A percentile compares a stretch with the other conserved stretches of the same genome.
phyloP scores from a whole-genome alignment of 1,140 invertebrate species.

The Ephestia elutella region DNA sequence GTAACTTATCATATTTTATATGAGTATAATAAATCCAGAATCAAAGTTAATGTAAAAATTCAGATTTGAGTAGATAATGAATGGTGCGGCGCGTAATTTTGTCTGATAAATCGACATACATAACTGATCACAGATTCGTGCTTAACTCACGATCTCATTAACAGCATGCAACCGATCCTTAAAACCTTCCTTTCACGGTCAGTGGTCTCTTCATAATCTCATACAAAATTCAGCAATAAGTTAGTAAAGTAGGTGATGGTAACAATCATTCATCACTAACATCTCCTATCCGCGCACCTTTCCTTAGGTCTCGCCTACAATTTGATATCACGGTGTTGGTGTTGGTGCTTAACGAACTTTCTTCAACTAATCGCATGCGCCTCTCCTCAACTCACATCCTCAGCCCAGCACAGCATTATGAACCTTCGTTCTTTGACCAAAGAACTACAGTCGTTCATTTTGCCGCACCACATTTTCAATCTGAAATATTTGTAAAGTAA shows the following conservation, averaged over 20 bases:
- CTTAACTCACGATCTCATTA: constrained; percentile 43
- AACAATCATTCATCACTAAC: constrained; percentile 47
- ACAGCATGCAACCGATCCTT: constrained; percentile 58
- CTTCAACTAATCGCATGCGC: constrained; percentile 47
- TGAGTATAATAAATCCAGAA: neutral
- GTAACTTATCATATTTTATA: constrained; percentile 17
- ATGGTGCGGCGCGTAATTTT: neutral
- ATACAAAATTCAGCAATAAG: neutral
- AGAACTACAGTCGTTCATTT: neutral
- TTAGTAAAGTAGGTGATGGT: constrained; percentile 43
- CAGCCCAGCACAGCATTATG: constrained; percentile 30
- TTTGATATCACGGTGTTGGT: constrained; percentile 17
- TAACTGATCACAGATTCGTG: constrained; percentile 28
- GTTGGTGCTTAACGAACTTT: constrained; percentile 42
- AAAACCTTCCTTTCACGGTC: constrained; percentile 39
- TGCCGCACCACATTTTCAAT: neutral
- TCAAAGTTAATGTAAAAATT: neutral
- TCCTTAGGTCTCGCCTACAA: constrained; percentile 33
- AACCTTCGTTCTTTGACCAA: neutral
- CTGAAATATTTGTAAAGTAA: neutral
- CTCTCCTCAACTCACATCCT: constrained; percentile 41
- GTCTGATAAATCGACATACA: neutral
- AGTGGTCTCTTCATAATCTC: constrained; percentile 30
- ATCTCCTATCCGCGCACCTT: constrained; percentile 42
- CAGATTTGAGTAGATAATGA: no score